Evolutionary conservation across 2,797 vertebrate species (phyloP).

Genomic region (Bradypus variegatus): DNA sequence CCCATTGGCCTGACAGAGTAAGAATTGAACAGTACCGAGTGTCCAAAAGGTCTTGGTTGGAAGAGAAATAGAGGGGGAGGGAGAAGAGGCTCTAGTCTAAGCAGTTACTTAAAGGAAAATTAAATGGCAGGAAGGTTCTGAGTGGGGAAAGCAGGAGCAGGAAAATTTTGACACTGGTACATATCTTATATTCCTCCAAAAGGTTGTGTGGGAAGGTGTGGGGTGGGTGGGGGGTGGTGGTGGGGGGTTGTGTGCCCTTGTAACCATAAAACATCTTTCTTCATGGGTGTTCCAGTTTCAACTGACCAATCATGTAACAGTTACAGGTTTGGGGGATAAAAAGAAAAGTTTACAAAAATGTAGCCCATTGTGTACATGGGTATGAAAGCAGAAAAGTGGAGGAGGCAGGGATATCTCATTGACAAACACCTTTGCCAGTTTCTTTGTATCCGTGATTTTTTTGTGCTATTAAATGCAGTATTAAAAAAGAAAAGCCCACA

Average conservation of each 20-base stretch:
- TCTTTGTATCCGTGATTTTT: slow-evolving; percentile 93
- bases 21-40: slow-evolving; percentile 72
- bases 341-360: slow-evolving; percentile 70
- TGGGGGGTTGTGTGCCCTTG: slow-evolving; percentile 73
- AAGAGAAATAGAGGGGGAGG: slow-evolving; percentile 64
- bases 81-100: slow-evolving; percentile 69
- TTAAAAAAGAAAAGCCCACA: slow-evolving; percentile 69
- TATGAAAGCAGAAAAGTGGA: slow-evolving; percentile 80
- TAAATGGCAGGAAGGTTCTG: slow-evolving; percentile 71
- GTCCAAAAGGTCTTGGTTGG: slow-evolving; percentile 66
- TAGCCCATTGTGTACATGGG: slow-evolving; percentile 80
- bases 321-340: slow-evolving; percentile 69
- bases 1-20: slow-evolving; percentile 76
- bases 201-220: slow-evolving; percentile 71
- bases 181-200: slow-evolving; percentile 76
- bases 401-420: slow-evolving; percentile 80
- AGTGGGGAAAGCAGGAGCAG: slow-evolving; percentile 72
- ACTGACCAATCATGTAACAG: slow-evolving; percentile 88
- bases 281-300: slow-evolving; percentile 93
- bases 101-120: slow-evolving; percentile 68
- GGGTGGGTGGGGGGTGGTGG: slow-evolving; percentile 57
- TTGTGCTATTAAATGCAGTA: slow-evolving; percentile 96
- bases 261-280: slow-evolving; percentile 81
- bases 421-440: slow-evolving; percentile 84
- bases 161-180: slow-evolving; percentile 73